phyloP scores from a whole-genome alignment of 2,797 vertebrate genomes.

The Sebastes baramenuke region DNA sequence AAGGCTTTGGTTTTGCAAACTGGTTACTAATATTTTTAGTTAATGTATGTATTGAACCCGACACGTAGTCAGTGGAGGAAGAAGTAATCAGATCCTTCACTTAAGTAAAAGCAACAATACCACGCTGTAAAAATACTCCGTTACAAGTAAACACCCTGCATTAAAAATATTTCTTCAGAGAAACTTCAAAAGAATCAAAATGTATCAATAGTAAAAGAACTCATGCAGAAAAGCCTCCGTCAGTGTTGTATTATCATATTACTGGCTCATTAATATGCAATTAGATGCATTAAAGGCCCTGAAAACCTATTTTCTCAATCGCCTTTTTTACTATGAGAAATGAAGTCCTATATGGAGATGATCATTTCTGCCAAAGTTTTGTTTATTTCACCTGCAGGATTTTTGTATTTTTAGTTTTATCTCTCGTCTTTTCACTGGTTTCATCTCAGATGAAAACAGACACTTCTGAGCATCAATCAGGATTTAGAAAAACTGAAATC shows the following conservation, averaged over 20 bases:
- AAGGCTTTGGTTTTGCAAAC: background rate
- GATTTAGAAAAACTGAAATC: fast-evolving
- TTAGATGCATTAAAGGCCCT: too few species aligned
- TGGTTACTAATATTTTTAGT: background rate
- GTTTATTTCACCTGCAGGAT: background rate
- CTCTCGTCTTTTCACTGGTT: background rate
- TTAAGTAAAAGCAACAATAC: background rate
- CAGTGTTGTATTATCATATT: background rate
- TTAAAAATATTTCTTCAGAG: background rate
- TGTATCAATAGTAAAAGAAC: background rate
- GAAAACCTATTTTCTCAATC: too few species aligned
- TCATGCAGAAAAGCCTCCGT: background rate
- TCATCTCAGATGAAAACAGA: background rate
- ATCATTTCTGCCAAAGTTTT: background rate
- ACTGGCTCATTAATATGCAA: too few species aligned
- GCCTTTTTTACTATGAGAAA: background rate
- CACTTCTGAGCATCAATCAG: too few species aligned
- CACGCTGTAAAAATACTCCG: background rate
- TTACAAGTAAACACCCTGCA: background rate
- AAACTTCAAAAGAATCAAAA: background rate
- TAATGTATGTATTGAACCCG: background rate
- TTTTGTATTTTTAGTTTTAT: background rate
- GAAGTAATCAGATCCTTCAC: background rate
- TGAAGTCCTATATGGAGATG: background rate
- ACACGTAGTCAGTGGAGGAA: background rate